A percentile compares a stretch with the other conserved stretches of the same genome.
Conservation (phyloP, 2,888 invertebrate species). For the Parasteatoda lunata region DNA sequence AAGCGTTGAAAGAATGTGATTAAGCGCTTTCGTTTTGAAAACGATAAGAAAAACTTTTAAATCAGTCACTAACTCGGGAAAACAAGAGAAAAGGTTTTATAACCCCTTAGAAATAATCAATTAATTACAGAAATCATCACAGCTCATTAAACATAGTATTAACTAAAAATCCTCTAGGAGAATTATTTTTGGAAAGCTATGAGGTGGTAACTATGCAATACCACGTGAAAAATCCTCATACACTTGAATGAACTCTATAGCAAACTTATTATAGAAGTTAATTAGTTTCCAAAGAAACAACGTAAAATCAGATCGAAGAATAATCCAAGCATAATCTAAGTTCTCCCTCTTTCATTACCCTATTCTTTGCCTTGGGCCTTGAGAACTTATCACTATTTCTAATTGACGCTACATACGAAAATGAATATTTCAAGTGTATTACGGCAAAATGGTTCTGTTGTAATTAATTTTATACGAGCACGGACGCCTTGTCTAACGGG, state of each 20-base stretch:
- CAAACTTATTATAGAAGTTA: conserved; percentile 63
- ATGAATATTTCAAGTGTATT: conserved; percentile 62
- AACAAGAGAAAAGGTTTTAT: conserved; percentile 22
- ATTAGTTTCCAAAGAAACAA: conserved; percentile 64
- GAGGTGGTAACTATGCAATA: conserved; percentile 46
- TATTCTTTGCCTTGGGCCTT: conserved; percentile 48
- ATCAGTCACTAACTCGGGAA: conserved; percentile 4
- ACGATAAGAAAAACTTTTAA: conserved; percentile 15
- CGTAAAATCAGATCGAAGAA: conserved; percentile 62
- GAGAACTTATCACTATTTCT: conserved; percentile 53
- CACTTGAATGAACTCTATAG: conserved; percentile 51
- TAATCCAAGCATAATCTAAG: conserved; percentile 38
- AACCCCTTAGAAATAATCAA: conserved; percentile 50
- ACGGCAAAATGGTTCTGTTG: conserved; percentile 58
- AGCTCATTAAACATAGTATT: conserved; percentile 61
- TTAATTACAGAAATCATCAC: conserved; percentile 59
- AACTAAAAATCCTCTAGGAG: conserved; percentile 54
- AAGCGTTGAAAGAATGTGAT: no score
- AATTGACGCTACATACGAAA: conserved; percentile 51
- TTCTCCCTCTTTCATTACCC: conserved; percentile 37
- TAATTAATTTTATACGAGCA: conserved; percentile 61
- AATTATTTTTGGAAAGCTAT: conserved; percentile 53
- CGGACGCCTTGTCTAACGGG: conserved; percentile 30
- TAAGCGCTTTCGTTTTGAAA: no score
- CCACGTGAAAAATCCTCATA: conserved; percentile 17